Evolutionary conservation across 2,888 invertebrate species (phyloP).

Genomic region (Thereva unica): DNA sequence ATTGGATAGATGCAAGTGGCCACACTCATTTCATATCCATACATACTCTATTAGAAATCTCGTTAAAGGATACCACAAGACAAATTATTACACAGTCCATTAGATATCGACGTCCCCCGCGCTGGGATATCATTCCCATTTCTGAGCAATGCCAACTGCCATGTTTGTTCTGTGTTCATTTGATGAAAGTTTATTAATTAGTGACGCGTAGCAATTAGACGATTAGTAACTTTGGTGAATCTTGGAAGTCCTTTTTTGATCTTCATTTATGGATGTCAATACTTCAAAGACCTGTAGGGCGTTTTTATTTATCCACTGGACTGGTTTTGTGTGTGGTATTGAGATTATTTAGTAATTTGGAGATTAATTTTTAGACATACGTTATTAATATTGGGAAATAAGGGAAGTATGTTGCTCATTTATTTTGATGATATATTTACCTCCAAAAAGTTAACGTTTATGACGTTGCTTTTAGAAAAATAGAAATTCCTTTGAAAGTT

Average conservation of each 20-base stretch:
- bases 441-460: no score
- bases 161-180: conserved; percentile 27
- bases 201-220: conserved; percentile 29
- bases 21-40: conserved; percentile 8
- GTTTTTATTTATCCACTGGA: no score
- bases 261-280: conserved; percentile 1
- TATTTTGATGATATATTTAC: no score
- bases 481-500: no score
- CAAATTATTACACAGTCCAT: conserved; percentile 22
- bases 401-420: no score
- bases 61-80: neutral
- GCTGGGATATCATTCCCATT: conserved; percentile 16
- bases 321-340: no score
- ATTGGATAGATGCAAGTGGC: conserved; percentile 26
- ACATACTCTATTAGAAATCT: neutral
- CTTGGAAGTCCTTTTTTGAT: conserved; percentile 15
- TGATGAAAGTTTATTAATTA: conserved; percentile 33
- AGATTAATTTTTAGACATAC: no score
- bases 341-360: no score
- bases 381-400: no score
- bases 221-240: conserved; percentile 15
- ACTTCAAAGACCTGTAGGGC: neutral
- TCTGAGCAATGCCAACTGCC: conserved; percentile 3
- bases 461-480: no score
- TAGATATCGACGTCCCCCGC: conserved; percentile 6